Evolutionary conservation across 2,113 vertebrate species (phyloP), one percentile per base, ranked within the genome.

Genomic region (Brachyhypopomus gauderio): DNA sequence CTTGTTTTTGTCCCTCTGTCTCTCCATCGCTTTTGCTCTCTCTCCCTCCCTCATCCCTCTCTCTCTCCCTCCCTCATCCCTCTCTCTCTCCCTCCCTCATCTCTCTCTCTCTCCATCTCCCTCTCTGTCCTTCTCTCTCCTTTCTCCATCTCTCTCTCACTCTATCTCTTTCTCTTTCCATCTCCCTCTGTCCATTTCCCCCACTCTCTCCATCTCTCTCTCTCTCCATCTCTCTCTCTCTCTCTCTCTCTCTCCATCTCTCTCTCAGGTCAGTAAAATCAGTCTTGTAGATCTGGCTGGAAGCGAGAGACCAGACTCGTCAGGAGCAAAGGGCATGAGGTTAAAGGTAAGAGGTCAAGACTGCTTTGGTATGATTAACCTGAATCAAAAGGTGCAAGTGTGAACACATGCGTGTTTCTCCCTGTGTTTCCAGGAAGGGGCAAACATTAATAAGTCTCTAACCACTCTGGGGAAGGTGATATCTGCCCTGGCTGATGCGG

Each of bases 401-500:
- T 52, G 45, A 52, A 45, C 2, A 22, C 16, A 2, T 64, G 19
- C 71, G 23, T 25, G 5, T 70, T 5, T 41, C 3, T 60, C 3
- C 48, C n/a, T 75, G 1, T 80, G n/a, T 75, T 16, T 41, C 2
- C 9, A 97, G 96, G 96, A 97, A 92, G 96, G 96, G 12, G 96
- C 96, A 0, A 97, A 97, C 85, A 97, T 97, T 80, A 97, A 97
- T 84, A 97, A 97, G 59, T 97, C 96, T 41, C 90, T 97, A 41
- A 97, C 96, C n/a, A 97, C 96, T 0, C 69, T 97, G 56, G 96
- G 96, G 17, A 97, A 97, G 80, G 96, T 97, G 36, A 97, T 97
- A 55, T 96, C 96, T 0, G 95, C 96, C 3, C 84, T 97, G 83
- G 95, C 95, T 4, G 96, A 97, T 77, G 94, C 96, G 95, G 96